A percentile compares a stretch with the other conserved stretches of the same genome.
These are phyloP conservation scores for Maniola jurtina DNA, from an alignment of 1,140 invertebrate genomes.

Conservation along the genomic window DNA sequence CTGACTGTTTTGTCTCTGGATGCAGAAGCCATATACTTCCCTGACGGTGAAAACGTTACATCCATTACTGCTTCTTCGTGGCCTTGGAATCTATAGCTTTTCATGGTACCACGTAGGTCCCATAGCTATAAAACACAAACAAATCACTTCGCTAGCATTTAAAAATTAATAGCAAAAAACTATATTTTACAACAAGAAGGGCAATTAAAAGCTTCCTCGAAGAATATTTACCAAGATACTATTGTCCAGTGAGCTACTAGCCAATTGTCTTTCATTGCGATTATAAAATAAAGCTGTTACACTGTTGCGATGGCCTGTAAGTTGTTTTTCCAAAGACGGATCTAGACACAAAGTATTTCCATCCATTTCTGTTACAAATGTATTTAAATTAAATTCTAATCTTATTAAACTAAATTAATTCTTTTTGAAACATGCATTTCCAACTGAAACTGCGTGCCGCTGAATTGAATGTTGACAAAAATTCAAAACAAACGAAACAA, in stretches of 20 bases:
- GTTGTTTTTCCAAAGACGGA: constrained; percentile 86
- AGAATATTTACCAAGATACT: constrained; percentile 81
- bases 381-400: no score
- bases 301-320: constrained; percentile 87
- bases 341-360: constrained; percentile 56
- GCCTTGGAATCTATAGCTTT: constrained; percentile 83
- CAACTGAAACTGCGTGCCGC: no score
- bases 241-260: constrained; percentile 87
- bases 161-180: constrained; percentile 4
- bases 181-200: no score
- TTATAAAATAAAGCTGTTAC: constrained; percentile 89
- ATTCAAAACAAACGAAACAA: no score
- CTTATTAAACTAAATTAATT: no score
- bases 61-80: constrained; percentile 83
- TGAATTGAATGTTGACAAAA: no score
- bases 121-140: constrained; percentile 79
- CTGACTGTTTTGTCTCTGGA: constrained; percentile 91
- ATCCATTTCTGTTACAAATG: constrained; percentile 36
- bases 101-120: constrained; percentile 83
- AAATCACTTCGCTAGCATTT: background rate
- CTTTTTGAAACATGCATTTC: no score
- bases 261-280: constrained; percentile 86
- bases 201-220: background rate
- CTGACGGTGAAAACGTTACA: constrained; percentile 89
- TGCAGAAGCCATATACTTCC: constrained; percentile 88